These are phyloP conservation scores for Nymphalis polychloros DNA, from an alignment of 2,888 invertebrate species.

Conservation along the genomic window DNA sequence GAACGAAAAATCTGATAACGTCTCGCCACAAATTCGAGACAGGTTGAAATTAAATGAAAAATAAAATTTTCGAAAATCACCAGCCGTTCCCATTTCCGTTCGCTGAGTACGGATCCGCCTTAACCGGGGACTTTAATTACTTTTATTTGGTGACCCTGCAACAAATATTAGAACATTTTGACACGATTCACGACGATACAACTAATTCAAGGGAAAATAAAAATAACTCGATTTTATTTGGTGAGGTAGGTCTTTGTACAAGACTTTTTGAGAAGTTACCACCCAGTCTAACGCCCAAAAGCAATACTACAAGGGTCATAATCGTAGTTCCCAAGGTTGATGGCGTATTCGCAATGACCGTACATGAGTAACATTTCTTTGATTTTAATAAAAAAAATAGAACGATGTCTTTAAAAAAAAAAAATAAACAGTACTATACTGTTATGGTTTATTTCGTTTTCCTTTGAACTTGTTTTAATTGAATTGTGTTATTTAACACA, in stretches of 20 bases:
- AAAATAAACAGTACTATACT: too few relatives aligned
- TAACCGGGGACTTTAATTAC: constrained; percentile 62
- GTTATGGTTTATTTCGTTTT: too few relatives aligned
- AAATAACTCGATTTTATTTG: neutral
- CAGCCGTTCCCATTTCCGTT: constrained; percentile 46
- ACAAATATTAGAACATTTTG: constrained; percentile 49
- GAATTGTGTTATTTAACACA: neutral
- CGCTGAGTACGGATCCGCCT: constrained; percentile 51
- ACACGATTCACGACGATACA: constrained; percentile 33
- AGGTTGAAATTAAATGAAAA: constrained; percentile 38
- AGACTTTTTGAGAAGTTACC: too few relatives aligned
- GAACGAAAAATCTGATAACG: constrained; percentile 12
- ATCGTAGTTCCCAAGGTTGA: too few relatives aligned
- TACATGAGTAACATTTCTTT: too few relatives aligned
- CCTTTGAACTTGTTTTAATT: neutral
- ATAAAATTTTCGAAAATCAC: constrained; percentile 42
- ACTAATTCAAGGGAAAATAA: constrained; percentile 36
- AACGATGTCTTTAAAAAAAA: too few relatives aligned
- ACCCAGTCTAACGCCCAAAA: too few relatives aligned
- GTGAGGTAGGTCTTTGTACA: too few relatives aligned
- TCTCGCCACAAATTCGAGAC: constrained; percentile 19
- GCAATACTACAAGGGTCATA: too few relatives aligned
- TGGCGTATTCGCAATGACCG: too few relatives aligned
- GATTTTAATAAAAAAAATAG: too few relatives aligned
- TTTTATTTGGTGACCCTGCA: constrained; percentile 54